These are phyloP conservation scores for Eristalis intricaria DNA, from an alignment of 2,888 invertebrate genomes.

Conservation along the genomic window DNA sequence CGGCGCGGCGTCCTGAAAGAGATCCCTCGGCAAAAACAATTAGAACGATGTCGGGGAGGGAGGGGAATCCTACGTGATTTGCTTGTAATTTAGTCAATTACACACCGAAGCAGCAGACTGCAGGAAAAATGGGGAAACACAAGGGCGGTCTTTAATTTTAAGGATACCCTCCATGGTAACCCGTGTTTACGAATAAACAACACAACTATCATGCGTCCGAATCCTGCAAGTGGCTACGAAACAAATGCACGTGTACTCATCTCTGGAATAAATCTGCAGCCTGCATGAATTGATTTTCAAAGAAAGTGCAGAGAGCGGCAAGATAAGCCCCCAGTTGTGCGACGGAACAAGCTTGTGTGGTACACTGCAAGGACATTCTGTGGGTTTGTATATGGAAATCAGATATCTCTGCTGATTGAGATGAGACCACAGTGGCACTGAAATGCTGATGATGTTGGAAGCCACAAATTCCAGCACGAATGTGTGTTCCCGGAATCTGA, in stretches of 20 bases:
- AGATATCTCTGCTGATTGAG: no score
- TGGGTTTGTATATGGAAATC: no score
- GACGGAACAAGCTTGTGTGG: no score
- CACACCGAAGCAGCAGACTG: not conserved
- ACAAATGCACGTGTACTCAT: no score
- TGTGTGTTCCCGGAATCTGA: not conserved
- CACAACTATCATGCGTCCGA: no score
- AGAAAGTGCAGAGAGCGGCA: no score
- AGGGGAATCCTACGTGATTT: not conserved
- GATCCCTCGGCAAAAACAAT: not conserved
- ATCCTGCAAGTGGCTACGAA: no score
- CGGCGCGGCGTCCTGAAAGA: not conserved
- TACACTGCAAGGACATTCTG: no score
- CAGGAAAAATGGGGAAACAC: not conserved
- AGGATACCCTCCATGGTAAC: not conserved
- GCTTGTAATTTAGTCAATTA: slow-evolving; percentile 3
- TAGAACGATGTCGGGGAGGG: not conserved
- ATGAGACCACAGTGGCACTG: not conserved
- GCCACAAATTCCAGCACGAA: not conserved
- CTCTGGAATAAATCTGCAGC: no score
- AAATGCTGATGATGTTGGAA: not conserved
- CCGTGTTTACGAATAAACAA: not conserved
- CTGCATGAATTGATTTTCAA: no score
- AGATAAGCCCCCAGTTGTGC: no score
- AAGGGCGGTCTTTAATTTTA: not conserved